Percentiles rank a stretch among this genome's conserved stretches.
phyloP scores from a whole-genome alignment of 2,797 vertebrate species.

The Sandelia bainsii region DNA sequence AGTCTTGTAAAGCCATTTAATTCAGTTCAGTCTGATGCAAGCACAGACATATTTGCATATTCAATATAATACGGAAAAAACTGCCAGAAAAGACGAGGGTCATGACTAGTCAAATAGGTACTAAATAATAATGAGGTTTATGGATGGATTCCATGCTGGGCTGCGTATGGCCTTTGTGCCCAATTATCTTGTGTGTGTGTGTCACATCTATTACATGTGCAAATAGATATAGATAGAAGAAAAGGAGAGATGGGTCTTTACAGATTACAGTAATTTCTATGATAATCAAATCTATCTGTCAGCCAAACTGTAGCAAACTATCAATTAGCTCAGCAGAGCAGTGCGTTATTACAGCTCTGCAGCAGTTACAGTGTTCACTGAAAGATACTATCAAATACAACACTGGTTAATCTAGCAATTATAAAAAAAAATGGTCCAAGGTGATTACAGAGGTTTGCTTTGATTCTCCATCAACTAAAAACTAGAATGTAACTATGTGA shows the following conservation, averaged over 20 bases:
- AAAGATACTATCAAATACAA: background rate
- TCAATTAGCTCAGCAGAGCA: background rate
- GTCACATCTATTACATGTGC: slow-evolving; percentile 18
- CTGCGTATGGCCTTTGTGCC: slow-evolving; percentile 26
- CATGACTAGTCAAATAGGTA: slow-evolving; percentile 1
- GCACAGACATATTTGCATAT: slow-evolving; percentile 28
- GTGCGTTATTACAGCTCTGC: slow-evolving; percentile 14
- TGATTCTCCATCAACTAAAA: slow-evolving; percentile 15
- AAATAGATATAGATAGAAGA: slow-evolving; percentile 23
- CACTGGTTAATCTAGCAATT: slow-evolving; percentile 14
- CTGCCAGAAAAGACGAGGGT: slow-evolving; percentile 20
- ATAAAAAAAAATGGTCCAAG: background rate
- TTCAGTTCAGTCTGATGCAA: slow-evolving; percentile 40
- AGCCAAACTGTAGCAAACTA: background rate
- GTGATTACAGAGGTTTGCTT: slow-evolving; percentile 5
- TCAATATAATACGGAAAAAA: slow-evolving; percentile 8
- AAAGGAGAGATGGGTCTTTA: background rate
- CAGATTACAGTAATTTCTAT: slow-evolving; percentile 24
- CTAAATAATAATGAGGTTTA: slow-evolving; percentile 24
- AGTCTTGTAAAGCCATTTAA: slow-evolving; percentile 21
- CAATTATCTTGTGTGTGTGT: slow-evolving; percentile 9
- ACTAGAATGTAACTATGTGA: background rate
- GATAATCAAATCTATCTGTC: slow-evolving; percentile 6
- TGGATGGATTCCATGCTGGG: background rate
- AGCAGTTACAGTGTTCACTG: background rate